Conservation (phyloP, 2,797 vertebrate genomes). For the Takifugu ocellatus region DNA sequence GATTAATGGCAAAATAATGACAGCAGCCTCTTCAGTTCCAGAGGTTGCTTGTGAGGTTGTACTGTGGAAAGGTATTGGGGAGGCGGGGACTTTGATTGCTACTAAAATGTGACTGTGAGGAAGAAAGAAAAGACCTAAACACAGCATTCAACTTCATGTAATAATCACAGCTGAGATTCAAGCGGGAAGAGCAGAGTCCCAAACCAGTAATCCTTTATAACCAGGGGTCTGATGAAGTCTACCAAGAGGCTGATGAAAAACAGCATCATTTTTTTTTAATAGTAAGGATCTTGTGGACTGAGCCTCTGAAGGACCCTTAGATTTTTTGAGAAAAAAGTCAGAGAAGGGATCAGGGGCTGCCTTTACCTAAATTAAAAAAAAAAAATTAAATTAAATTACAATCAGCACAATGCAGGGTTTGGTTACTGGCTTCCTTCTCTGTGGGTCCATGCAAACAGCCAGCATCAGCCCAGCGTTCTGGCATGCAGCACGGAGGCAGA, state of each 20-base stretch:
- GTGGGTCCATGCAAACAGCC: conserved; percentile 20
- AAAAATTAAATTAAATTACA: conserved; percentile 7
- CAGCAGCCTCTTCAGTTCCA: conserved; percentile 3
- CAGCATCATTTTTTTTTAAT: too few species aligned
- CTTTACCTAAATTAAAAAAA: conserved; percentile 24
- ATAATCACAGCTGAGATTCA: background rate
- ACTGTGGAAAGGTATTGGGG: background rate
- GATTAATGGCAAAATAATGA: conserved; percentile 9
- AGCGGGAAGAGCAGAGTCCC: background rate
- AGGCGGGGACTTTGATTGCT: background rate
- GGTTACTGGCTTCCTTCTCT: conserved; percentile 24
- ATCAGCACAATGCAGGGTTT: conserved; percentile 32
- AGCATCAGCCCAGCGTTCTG: conserved; percentile 33
- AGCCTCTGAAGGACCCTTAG: too few species aligned
- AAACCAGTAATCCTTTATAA: too few species aligned
- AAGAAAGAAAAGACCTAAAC: background rate
- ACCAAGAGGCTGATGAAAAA: too few species aligned
- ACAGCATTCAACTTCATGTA: background rate
- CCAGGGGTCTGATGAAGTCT: too few species aligned
- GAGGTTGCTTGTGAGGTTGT: conserved; percentile 18
- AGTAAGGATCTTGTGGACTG: too few species aligned
- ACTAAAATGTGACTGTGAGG: conserved; percentile 1
- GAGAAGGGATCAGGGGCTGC: background rate
- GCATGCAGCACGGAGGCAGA: conserved; percentile 55
- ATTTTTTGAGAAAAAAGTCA: too few species aligned